phyloP scores from a whole-genome alignment of 2,888 invertebrate species.

The Callyntrura sp. region DNA sequence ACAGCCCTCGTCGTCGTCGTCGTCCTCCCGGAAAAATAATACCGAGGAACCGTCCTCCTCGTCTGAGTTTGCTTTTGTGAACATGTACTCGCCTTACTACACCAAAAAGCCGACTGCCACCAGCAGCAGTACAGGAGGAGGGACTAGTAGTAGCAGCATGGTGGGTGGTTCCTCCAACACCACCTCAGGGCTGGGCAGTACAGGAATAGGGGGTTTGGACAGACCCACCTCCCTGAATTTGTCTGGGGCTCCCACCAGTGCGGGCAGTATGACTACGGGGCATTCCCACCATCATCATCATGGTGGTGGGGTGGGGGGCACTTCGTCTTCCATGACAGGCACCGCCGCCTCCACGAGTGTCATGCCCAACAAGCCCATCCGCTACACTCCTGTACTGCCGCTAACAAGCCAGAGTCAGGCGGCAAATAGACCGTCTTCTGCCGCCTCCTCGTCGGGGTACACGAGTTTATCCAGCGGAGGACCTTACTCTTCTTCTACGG shows the following conservation, averaged over 20 bases:
- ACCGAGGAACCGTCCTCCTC: neutral
- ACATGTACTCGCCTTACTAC: slow-evolving; percentile 77
- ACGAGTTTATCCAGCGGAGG: slow-evolving; percentile 77
- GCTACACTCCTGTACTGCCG: slow-evolving; percentile 81
- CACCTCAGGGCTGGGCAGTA: neutral
- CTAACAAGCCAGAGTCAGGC: slow-evolving; percentile 62
- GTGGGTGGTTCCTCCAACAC: neutral
- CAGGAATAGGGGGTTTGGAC: slow-evolving; percentile 60
- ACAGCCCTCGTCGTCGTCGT: neutral
- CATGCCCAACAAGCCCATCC: slow-evolving; percentile 82
- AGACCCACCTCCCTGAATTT: slow-evolving; percentile 82
- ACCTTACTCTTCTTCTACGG: slow-evolving; percentile 71
- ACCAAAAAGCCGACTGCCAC: slow-evolving; percentile 56
- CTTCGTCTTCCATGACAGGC: neutral
- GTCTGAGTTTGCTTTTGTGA: neutral
- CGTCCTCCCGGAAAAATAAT: neutral
- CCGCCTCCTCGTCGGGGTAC: slow-evolving; percentile 80
- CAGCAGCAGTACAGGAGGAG: slow-evolving; percentile 39
- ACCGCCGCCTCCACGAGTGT: slow-evolving; percentile 21
- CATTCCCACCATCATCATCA: slow-evolving; percentile 30
- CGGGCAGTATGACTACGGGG: slow-evolving; percentile 11
- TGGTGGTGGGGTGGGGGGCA: slow-evolving; percentile 41
- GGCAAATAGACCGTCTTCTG: slow-evolving; percentile 64
- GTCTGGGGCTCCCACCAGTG: slow-evolving; percentile 59
- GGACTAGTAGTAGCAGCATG: slow-evolving; percentile 2